Base-by-base conservation (phyloP, 2,888 invertebrate species). In the Dermolepida albohirtum region DNA sequence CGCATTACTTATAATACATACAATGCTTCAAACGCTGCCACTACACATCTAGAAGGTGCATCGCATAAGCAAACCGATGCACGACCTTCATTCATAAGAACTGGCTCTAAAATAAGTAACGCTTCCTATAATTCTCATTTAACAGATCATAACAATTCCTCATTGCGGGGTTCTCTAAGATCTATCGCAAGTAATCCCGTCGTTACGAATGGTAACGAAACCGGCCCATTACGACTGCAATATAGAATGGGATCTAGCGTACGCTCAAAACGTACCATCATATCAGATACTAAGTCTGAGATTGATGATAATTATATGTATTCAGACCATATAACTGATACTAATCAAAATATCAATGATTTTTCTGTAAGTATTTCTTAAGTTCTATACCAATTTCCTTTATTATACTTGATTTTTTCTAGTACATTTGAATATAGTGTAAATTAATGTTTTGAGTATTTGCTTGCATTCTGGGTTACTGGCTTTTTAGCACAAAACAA, bases 191-290 rank as follows among this genome's bases (percentile, higher is more conserved):
- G 75, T 74, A 76, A 72, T 73, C 71, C 77, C 63, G 72, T 76
- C 71, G 34, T 57, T 44, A 72, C 70, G 54, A 75, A 76, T 64
- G 72, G 73, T 62, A 74, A 75, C 64, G 76, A 72, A 62, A 71
- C 73, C 29, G 76, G 76, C 64, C 76, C 78, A n/a, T 71, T 77
- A 66, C 73, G 77, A 66, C 73, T 78, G 69, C 84, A 74, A 47
- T 76, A 76, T 69, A 83, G 77, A 69, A 73, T 71, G 69, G 75
- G 74, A 72, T 74, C 74, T 67, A 73, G 71, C 55, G 72, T 76
- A 40, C 76, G 78, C 59, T 75, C 76, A 50, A 79, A 82, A 66
- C 83, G 84, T 76, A 86, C 85, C 68, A 85, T 86, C 79, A 85
- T 86, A 74, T 78, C 75, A 69, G 75, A 74, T 66, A 70, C 72